These are phyloP conservation scores for Piprites chloris DNA, from an alignment of 2,113 vertebrate genomes.

Conservation along the genomic window DNA sequence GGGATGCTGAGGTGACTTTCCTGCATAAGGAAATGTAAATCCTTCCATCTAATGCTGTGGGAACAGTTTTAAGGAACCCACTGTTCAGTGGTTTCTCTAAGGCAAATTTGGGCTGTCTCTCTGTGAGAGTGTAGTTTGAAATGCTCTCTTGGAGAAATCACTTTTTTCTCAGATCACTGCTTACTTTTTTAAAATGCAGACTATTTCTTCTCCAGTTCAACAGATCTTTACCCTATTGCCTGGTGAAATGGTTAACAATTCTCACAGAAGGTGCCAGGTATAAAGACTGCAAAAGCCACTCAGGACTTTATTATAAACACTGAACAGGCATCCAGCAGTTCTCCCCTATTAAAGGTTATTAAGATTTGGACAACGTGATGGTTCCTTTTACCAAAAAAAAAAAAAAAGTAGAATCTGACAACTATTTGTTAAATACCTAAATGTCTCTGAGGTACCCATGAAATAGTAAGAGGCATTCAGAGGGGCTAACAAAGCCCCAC, in stretches of 20 bases:
- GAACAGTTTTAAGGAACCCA: neutral
- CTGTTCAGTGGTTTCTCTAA: neutral
- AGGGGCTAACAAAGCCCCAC: neutral
- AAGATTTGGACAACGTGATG: neutral
- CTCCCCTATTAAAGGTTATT: constrained; percentile 1
- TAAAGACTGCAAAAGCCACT: neutral
- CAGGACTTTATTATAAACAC: neutral
- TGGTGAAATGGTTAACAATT: neutral
- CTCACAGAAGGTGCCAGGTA: neutral
- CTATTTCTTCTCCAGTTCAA: neutral
- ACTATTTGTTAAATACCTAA: neutral
- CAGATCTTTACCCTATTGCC: neutral
- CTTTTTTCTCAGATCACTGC: neutral
- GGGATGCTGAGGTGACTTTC: neutral
- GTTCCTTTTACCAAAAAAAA: neutral
- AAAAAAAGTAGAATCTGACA: neutral
- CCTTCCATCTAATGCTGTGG: neutral
- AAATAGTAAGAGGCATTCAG: constrained; percentile 14
- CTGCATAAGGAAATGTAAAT: neutral
- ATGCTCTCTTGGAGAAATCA: neutral
- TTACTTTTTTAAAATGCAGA: neutral
- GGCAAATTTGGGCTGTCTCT: neutral
- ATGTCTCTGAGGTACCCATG: neutral
- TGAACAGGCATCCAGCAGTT: neutral
- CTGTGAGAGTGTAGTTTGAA: neutral